These are phyloP conservation scores for Plusia festucae DNA, from an alignment of 2,888 invertebrate genomes.

Conservation along the genomic window DNA sequence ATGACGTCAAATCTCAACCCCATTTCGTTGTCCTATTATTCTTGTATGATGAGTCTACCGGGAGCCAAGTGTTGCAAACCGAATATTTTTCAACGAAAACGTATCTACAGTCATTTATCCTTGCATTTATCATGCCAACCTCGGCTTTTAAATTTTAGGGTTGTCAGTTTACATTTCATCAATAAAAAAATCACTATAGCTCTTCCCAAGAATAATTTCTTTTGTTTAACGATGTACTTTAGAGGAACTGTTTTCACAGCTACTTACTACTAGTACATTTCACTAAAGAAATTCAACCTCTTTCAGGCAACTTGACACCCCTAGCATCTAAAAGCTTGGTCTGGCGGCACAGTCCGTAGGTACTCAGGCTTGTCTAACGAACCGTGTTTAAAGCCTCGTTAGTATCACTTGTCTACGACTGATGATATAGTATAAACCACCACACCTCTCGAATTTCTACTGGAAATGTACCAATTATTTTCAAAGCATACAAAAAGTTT, in stretches of 20 bases:
- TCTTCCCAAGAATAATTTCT: background rate
- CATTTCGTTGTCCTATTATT: constrained; percentile 41
- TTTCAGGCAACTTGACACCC: constrained; percentile 29
- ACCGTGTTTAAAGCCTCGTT: constrained; percentile 73
- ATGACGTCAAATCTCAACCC: constrained; percentile 38
- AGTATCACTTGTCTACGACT: constrained; percentile 70
- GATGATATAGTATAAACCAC: constrained; percentile 55
- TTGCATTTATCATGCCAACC: constrained; percentile 61
- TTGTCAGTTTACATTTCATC: constrained; percentile 11
- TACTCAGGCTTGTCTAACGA: constrained; percentile 67
- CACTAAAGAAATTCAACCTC: background rate
- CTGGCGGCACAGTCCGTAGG: constrained; percentile 43
- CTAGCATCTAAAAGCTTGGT: constrained; percentile 33
- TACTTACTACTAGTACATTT: background rate
- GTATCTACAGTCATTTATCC: constrained; percentile 58
- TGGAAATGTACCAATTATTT: constrained; percentile 33
- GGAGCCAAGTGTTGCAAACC: constrained; percentile 50
- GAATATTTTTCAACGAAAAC: constrained; percentile 53
- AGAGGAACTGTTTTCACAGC: background rate
- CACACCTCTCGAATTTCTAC: constrained; percentile 35
- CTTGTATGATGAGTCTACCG: constrained; percentile 40
- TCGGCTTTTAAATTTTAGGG: constrained; percentile 44
- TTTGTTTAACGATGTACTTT: too few relatives aligned
- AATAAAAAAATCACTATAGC: background rate
- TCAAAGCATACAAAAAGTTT: constrained; percentile 40